Percentiles rank a stretch among this genome's conserved stretches.
phyloP scores from a whole-genome alignment of 2,888 invertebrate genomes.

The Rhimphoctona megacephalus region DNA sequence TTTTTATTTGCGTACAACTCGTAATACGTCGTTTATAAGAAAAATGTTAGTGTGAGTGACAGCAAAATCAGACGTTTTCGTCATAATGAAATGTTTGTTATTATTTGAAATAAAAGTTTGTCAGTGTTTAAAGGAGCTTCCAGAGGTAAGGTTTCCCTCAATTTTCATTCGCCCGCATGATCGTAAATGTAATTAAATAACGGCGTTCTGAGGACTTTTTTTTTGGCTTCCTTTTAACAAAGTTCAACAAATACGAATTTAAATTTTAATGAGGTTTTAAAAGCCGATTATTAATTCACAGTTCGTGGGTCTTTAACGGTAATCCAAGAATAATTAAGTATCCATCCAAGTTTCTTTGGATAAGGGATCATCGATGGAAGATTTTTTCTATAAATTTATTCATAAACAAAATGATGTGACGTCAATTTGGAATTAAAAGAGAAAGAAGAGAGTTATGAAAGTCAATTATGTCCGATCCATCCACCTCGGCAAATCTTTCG shows the following conservation, averaged over 20 bases:
- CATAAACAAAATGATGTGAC: neutral
- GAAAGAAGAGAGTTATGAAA: conserved; percentile 47
- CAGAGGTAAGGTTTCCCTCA: conserved; percentile 9
- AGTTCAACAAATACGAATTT: neutral
- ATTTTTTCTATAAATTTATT: neutral
- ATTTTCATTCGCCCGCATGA: conserved; percentile 1
- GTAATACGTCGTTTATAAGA: neutral
- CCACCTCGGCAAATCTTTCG: conserved; percentile 56
- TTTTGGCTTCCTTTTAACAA: neutral
- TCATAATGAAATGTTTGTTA: conserved; percentile 4
- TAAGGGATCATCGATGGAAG: neutral
- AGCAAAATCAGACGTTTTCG: neutral
- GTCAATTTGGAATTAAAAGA: neutral
- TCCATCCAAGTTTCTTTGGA: neutral
- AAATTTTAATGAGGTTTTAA: neutral
- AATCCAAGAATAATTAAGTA: neutral
- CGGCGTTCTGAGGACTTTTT: neutral
- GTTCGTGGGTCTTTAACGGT: neutral
- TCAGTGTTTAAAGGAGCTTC: neutral
- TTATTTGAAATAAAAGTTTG: neutral
- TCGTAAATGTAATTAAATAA: conserved; percentile 41
- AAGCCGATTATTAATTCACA: neutral
- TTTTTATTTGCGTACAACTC: neutral
- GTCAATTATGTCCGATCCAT: conserved; percentile 68
- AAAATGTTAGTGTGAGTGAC: neutral